These are phyloP conservation scores for Axinella damicornis DNA, from an alignment of 37 sponge, comb jelly and placozoan genomes.

Conservation along the genomic window DNA sequence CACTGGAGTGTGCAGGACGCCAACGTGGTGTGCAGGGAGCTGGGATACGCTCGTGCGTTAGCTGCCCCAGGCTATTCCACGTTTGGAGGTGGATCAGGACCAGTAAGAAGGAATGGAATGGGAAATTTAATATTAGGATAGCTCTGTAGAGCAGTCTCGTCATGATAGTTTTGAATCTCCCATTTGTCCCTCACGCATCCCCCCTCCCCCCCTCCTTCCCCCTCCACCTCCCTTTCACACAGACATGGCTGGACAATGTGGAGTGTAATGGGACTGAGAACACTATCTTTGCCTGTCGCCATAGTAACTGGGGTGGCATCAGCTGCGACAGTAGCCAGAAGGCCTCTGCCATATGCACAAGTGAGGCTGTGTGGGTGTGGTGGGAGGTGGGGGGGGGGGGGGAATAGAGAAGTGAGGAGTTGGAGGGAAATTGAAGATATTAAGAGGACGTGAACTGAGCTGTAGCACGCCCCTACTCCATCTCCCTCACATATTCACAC, in stretches of 20 bases:
- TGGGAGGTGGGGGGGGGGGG: too few species aligned
- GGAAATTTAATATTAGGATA: background rate
- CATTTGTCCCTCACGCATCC: background rate
- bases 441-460: too few species aligned
- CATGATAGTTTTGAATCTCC: too few species aligned
- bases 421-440: too few species aligned
- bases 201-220: background rate
- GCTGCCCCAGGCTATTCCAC: background rate
- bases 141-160: too few species aligned
- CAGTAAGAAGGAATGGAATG: background rate
- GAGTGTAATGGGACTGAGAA: slow-evolving; percentile 62
- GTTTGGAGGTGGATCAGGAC: slow-evolving; percentile 44
- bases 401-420: too few species aligned
- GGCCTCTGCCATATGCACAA: slow-evolving; percentile 58
- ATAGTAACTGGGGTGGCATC: slow-evolving; percentile 49
- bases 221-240: too few species aligned
- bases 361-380: background rate
- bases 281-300: slow-evolving; percentile 50
- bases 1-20: slow-evolving; percentile 38
- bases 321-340: slow-evolving; percentile 29
- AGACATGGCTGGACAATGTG: slow-evolving; percentile 75
- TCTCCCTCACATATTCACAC: too few species aligned
- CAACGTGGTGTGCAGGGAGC: slow-evolving; percentile 48
- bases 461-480: too few species aligned
- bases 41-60: slow-evolving; percentile 51